Evolutionary conservation across 2,113 vertebrate genomes (phyloP), one percentile per base, ranked within the genome.

Genomic region (Hepsetus odoe): DNA sequence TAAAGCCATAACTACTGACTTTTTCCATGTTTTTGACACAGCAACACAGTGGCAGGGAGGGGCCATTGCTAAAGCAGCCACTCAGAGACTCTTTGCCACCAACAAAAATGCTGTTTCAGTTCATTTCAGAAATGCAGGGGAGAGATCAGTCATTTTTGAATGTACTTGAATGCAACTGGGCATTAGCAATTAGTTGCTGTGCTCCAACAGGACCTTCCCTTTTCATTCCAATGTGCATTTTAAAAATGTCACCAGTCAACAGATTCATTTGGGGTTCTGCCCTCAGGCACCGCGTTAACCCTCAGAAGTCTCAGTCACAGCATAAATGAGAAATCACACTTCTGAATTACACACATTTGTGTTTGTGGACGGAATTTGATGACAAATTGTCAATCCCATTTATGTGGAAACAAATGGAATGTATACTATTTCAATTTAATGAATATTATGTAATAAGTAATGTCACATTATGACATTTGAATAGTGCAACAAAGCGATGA

Each of bases 21-120:
- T 80, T 42, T n/a, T 58, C 59, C 61, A 64, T 22, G 7, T 66
- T 55, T 74, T 66, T 68, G 69, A 35, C 56, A 80, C 72, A 66
- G 64, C 64, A 79, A 76, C 69, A 81, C 77, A 80, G 79, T 58
- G 74, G 80, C 56, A 67, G 62, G 76, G 67, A 62, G 55, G 20
- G 38, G 16, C 73, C 32, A 32, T 67, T 28, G n/a, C n/a, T 55
- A 46, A 70, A 76, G 79, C 14, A 4, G 40, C 53, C 64, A 5
- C 51, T 51, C 68, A 32, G 38, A 69, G 33, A 79, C 16, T 11
- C 26, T 70, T 69, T n/a, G 59, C 40, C 46, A 73, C 77, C 24
- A 55, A 83, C 56, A 74, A 75, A 18, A 80, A 24, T 38, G 6
- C 59, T 53, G 30, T 24, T 79, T 35, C 70, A 51, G 61, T 75